Evolutionary conservation across 2,797 vertebrate species (phyloP), one percentile per base, ranked within the genome.

Genomic region (Pygocentrus nattereri): DNA sequence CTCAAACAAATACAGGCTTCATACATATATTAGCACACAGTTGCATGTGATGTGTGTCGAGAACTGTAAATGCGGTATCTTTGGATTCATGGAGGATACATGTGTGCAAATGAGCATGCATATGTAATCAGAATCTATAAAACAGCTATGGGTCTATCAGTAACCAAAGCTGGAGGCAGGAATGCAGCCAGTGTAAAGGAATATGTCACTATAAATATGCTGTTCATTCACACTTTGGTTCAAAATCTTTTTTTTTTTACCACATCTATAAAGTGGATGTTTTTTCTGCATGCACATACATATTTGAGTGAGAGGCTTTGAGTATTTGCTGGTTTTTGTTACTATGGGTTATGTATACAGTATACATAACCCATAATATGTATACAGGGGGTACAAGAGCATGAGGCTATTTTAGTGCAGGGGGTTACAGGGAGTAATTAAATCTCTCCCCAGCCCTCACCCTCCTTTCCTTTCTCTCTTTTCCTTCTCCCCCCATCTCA

Each of bases 331-430:
- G 58, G 72, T 77, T 69, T 79, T 21, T 68, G 41, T 61, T 82
- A 44, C 38, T 59, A 31, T 41, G n/a, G 69, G 49, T 84, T n/a
- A n/a, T n/a, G n/a, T n/a, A n/a, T n/a, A n/a, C n/a, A n/a, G n/a
- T n/a, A n/a, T n/a, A n/a, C n/a, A n/a, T n/a, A n/a, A n/a, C n/a
- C n/a, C n/a, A n/a, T n/a, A n/a, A n/a, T n/a, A n/a, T 70, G 68
- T 75, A 30, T 74, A 54, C 64, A 65, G 16, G 81, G 49, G 13
- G 38, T 50, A 76, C 71, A 73, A 70, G 70, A 59, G 38, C 68
- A 76, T 30, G 47, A 54, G 54, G 80, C 34, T 83, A 86, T 85
- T 85, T 85, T 68, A 78, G 75, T 75, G 58, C 72, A 64, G 56
- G 19, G 47, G 74, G 72, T 67, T 71, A 72, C 56, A 83, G 71